Conservation (phyloP, 30 jellyfish, hydroid and myxozoan genomes). For the Rhopilema esculentum region DNA sequence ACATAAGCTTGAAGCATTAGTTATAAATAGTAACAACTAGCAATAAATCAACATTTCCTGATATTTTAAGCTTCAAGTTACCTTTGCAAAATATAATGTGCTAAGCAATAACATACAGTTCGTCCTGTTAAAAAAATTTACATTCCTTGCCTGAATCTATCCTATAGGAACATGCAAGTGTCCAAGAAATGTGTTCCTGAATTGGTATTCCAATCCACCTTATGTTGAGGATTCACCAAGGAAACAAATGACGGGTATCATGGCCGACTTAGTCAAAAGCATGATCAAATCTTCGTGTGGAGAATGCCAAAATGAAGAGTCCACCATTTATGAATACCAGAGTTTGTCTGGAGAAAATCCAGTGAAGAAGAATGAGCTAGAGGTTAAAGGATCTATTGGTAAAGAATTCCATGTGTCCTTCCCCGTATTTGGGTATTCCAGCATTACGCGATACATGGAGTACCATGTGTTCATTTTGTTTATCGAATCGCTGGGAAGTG, state of each 20-base stretch:
- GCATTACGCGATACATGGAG: conserved; percentile 46
- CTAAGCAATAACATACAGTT: no score
- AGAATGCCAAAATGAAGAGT: conserved; percentile 35
- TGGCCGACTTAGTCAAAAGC: conserved; percentile 49
- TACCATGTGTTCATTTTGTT: conserved; percentile 39
- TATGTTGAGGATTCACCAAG: conserved; percentile 47
- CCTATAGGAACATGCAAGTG: conserved; percentile 78
- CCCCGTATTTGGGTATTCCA: conserved; percentile 70
- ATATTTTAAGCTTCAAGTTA: no score
- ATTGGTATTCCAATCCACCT: conserved; percentile 73
- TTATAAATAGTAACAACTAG: no score
- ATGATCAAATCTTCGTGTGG: conserved; percentile 65
- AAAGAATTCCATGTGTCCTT: conserved; percentile 59
- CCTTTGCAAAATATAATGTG: no score
- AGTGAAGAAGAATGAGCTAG: conserved; percentile 46
- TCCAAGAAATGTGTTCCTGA: conserved; percentile 44
- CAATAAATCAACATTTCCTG: no score
- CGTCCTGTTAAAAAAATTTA: no score
- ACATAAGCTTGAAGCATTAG: no score
- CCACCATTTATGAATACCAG: conserved; percentile 19
- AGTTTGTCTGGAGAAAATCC: conserved; percentile 73
- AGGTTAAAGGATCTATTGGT: conserved; percentile 55
- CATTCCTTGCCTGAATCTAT: no score
- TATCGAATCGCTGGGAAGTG: conserved; percentile 74
- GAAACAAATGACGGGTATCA: conserved; percentile 42